Evolutionary conservation across 2,797 vertebrate genomes (phyloP).

Genomic region (Clamator glandarius): DNA sequence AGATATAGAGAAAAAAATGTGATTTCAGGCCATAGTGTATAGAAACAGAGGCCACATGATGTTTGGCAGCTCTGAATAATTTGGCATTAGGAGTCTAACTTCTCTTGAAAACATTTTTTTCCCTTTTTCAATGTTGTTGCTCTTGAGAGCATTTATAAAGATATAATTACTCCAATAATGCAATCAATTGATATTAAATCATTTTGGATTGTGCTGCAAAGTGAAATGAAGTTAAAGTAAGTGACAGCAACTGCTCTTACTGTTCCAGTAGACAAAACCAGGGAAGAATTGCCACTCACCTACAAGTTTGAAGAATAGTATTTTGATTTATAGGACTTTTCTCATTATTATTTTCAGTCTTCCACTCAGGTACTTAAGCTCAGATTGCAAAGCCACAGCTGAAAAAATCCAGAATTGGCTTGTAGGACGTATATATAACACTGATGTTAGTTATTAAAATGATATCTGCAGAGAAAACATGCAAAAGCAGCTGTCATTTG

Average conservation of each 20-base stretch:
- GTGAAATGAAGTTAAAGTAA: neutral
- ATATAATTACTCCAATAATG: neutral
- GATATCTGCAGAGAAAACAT: conserved; percentile 5
- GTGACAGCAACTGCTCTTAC: neutral
- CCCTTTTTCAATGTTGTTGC: neutral
- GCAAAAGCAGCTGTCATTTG: neutral
- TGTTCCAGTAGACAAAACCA: neutral
- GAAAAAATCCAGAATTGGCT: neutral
- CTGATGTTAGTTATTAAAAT: conserved; percentile 2
- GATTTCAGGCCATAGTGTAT: neutral
- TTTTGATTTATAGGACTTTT: neutral
- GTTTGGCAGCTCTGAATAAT: conserved; percentile 10
- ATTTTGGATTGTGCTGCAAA: neutral
- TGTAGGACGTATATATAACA: neutral
- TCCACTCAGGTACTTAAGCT: neutral
- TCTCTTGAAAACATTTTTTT: neutral
- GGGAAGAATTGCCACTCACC: neutral
- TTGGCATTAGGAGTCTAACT: neutral
- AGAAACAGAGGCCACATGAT: conserved; percentile 18
- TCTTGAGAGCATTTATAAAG: neutral
- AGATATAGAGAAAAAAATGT: conserved; percentile 57
- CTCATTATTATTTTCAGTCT: neutral
- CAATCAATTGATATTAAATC: neutral
- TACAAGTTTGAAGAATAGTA: neutral
- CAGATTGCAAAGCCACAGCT: neutral